A percentile compares a stretch with the other conserved stretches of the same genome.
phyloP scores from a whole-genome alignment of 2,888 invertebrate species.

The Drosophila falleni region DNA sequence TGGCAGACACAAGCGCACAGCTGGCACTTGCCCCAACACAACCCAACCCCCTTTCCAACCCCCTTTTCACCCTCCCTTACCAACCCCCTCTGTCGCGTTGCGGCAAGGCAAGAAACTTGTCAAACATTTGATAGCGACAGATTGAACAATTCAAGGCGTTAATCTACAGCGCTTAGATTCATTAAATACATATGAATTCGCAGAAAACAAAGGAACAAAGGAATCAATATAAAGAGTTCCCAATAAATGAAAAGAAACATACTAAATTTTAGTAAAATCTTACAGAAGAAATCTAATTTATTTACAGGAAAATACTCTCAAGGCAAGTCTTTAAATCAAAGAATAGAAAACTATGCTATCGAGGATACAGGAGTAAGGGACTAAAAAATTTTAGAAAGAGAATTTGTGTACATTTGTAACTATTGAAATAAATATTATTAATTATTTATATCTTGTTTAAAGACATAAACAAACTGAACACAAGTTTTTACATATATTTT shows the following conservation, averaged over 20 bases:
- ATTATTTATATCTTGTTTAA: too few species aligned
- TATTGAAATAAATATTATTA: not conserved
- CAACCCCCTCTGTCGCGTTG: not conserved
- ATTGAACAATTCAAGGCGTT: slow-evolving; percentile 54
- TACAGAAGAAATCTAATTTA: not conserved
- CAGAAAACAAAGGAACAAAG: not conserved
- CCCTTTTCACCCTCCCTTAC: not conserved
- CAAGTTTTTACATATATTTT: too few species aligned
- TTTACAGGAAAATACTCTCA: not conserved
- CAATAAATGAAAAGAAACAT: not conserved
- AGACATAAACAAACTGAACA: too few species aligned
- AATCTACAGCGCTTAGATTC: slow-evolving; percentile 48
- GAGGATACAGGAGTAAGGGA: too few species aligned
- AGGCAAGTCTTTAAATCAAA: not conserved
- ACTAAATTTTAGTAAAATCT: not conserved
- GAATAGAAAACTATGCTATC: too few species aligned
- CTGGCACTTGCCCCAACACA: slow-evolving; percentile 3
- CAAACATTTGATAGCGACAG: slow-evolving; percentile 48
- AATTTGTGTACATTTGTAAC: not conserved
- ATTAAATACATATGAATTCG: slow-evolving; percentile 29
- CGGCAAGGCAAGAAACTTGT: slow-evolving; percentile 27
- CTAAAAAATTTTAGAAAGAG: too few species aligned
- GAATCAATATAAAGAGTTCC: not conserved
- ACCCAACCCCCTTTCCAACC: too few species aligned
- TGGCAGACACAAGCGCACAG: slow-evolving; percentile 30